These are phyloP conservation scores for Monochamus saltuarius DNA, from an alignment of 1,140 invertebrate species.

Conservation along the genomic window DNA sequence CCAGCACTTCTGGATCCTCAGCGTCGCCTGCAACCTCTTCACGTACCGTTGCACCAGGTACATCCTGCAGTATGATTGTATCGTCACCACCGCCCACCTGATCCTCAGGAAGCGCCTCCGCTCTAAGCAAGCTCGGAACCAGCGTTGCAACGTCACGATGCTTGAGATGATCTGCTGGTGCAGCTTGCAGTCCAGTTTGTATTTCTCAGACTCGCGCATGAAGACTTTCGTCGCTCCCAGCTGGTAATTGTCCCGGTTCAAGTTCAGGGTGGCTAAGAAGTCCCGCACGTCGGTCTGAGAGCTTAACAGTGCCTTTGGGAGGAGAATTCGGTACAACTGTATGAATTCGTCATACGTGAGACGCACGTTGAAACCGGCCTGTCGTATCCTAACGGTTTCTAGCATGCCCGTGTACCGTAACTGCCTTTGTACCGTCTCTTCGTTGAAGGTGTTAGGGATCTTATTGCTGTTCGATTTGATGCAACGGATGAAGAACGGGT, in stretches of 20 bases:
- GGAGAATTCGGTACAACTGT: conserved; percentile 84
- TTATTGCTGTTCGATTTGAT: conserved; percentile 95
- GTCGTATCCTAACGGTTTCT: conserved; percentile 92
- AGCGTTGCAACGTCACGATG: conserved; percentile 89
- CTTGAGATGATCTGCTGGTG: conserved; percentile 92
- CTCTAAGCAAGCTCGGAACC: conserved; percentile 83
- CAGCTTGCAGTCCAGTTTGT: conserved; percentile 85
- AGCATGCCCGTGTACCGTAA: conserved; percentile 93
- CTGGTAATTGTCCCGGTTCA: conserved; percentile 90
- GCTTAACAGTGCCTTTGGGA: conserved; percentile 83
- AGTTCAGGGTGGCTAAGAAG: conserved; percentile 76
- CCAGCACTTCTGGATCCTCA: conserved; percentile 77
- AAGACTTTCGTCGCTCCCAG: conserved; percentile 84
- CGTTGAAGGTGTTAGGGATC: conserved; percentile 89
- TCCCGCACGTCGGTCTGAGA: conserved; percentile 77
- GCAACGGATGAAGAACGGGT: conserved; percentile 96
- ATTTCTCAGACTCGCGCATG: conserved; percentile 90
- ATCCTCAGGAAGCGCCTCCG: conserved; percentile 74
- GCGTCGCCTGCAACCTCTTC: conserved; percentile 61
- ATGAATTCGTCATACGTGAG: conserved; percentile 94
- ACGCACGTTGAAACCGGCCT: conserved; percentile 93
- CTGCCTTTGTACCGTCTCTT: conserved; percentile 87
- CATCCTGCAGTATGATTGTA: conserved; percentile 48
- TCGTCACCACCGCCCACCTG: conserved; percentile 67
- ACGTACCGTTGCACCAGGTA: conserved; percentile 57